Evolutionary conservation across 1,140 invertebrate genomes (phyloP), one percentile per base, ranked within the genome.

Genomic region (Zaprionus camerounensis): DNA sequence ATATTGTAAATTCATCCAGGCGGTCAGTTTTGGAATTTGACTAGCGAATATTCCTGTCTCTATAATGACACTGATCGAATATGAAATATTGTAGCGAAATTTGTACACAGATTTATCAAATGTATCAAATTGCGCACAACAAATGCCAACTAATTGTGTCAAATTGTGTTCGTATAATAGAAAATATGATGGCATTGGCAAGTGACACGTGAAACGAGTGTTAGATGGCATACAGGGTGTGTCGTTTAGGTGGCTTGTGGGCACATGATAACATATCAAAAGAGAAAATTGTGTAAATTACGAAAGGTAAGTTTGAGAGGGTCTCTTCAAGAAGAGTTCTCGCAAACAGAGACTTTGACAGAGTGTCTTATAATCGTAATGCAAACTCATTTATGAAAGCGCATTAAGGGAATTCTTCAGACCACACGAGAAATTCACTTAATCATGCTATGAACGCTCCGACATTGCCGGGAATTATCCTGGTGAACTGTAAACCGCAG

Each of bases 71-170:
- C n/a, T 46, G 41, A 20, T 46, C 41, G n/a, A 46, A 46, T 17
- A 17, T 20, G n/a, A 46, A 46, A 46, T 46, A 46, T 46, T n/a
- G 41, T 17, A 9, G 41, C 7, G 44, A 46, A 46, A 46, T 20
- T 20, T 20, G 12, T 4, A 41, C 38, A 66, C 15, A 28, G 36
- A 24, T 49, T 68, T 58, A 44, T 44, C 17, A 57, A 67, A 56
- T 46, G 64, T 57, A 49, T 26, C 65, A 57, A 58, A 67, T 67
- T 56, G 31, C 17, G 22, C 24, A 13, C 38, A 58, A n/a, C 28
- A 61, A 41, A 44, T 17, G 56, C 56, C 12, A 61, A 59, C 15
- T 51, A 59, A 59, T 59, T 51, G 56, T 12, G 41, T 28, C 31
- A 69, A 59, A 36, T 59, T 51, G 56, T 51, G 31, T 17, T 15